Evolutionary conservation across 2,113 vertebrate species (phyloP), one percentile per base, ranked within the genome.

Genomic region (Eulemur macaco): DNA sequence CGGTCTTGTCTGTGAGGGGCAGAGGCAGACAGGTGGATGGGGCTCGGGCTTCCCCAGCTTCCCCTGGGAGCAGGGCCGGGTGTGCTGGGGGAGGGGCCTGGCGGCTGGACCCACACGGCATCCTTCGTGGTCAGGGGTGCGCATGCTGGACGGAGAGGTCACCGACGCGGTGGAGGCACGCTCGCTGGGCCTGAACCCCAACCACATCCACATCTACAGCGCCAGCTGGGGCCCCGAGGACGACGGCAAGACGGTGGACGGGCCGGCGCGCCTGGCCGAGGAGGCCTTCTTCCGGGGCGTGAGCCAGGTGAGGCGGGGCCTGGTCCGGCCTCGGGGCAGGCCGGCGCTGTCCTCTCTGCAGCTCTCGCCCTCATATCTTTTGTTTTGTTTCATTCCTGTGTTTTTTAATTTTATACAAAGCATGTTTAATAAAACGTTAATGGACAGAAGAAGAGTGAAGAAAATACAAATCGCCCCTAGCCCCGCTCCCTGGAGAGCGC

Each of bases 111-210:
- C 96, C 91, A 95, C 0, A 3, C 66, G 34, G 89, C 82, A 52
- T 39, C 3, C 27, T 89, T 69, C 9, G 4, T 0, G 74, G 91
- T 91, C 98, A 99, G 99, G 99, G 73, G 99, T 99, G 96, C 99
- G 99, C 77, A 99, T 99, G 99, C 98, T 99, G 98, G 99, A 99
- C 15, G 99, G 99, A 37, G 99, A 99, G 97, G 99, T 99, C 98
- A 99, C 99, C 0, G 99, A 99, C 27, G 99, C 99, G 2, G 99
- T 99, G 94, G 99, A 99, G 97, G 99, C 99, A 14, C 99, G 99
- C 96, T 99, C 99, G 9, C 98, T 99, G 58, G 99, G 99, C 95
- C 99, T 99, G 88, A 99, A 99, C 91, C 99, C 99, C 94, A 99
- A 99, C 98, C 99, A 99, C 98, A 99, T 99, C 96, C 99, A 99